A percentile compares a stretch with the other conserved stretches of the same genome.
These are phyloP conservation scores for Achroia grisella DNA, from an alignment of 1,140 invertebrate genomes.

Conservation along the genomic window DNA sequence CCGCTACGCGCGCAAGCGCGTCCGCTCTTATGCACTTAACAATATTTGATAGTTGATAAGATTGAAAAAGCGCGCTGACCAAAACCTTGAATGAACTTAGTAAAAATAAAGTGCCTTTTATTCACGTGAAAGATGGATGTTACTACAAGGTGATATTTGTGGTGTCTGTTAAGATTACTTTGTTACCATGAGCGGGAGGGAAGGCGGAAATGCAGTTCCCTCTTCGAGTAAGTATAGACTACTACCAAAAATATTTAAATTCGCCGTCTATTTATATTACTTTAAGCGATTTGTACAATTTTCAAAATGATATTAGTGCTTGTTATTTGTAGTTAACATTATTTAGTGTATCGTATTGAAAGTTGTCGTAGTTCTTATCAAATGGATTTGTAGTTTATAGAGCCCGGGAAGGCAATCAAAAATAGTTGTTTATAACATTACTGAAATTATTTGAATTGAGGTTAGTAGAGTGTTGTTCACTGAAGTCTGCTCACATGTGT, in stretches of 20 bases:
- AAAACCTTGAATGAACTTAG: constrained; percentile 35
- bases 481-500: constrained; percentile 67
- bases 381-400: constrained; percentile 49
- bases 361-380: constrained; percentile 50
- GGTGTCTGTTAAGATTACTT: constrained; percentile 51
- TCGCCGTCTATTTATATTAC: constrained; percentile 15
- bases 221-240: constrained; percentile 56
- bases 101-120: constrained; percentile 46
- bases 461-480: constrained; percentile 64
- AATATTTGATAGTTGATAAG: constrained; percentile 46
- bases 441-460: constrained; percentile 68
- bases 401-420: constrained; percentile 52
- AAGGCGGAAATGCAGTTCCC: constrained; percentile 71
- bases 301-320: no score
- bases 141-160: constrained; percentile 62
- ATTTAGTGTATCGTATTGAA: constrained; percentile 17
- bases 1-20: constrained; percentile 60
- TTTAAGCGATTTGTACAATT: no score
- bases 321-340: no score
- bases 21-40: constrained; percentile 45
- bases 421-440: constrained; percentile 60
- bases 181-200: constrained; percentile 66
- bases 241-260: constrained; percentile 25
- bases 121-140: constrained; percentile 54
- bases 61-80: constrained; percentile 26